Evolutionary conservation across 1,140 invertebrate species (phyloP).

Genomic region (Drosophila subobscura): DNA sequence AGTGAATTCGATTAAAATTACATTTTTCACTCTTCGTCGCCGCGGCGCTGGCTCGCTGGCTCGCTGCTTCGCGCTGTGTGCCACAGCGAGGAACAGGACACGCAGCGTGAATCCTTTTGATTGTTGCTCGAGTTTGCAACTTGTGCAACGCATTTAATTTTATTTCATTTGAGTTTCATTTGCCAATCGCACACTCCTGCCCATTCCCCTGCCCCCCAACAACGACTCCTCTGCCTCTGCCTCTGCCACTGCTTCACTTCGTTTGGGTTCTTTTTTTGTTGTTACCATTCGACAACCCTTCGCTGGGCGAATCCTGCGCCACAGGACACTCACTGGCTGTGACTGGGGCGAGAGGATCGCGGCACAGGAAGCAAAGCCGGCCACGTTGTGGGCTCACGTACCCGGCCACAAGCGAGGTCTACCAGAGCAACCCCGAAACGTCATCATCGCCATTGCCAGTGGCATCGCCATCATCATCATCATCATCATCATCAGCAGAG

Average conservation of each 20-base stretch:
- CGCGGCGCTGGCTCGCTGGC: constrained; percentile 12
- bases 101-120: constrained; percentile 76
- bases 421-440: constrained; percentile 73
- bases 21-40: constrained; percentile 56
- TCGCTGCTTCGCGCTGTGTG: constrained; percentile 23
- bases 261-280: not conserved
- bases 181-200: constrained; percentile 53
- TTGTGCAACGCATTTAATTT: constrained; percentile 78
- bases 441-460: constrained; percentile 6
- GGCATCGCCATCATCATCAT: too few relatives aligned
- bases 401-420: constrained; percentile 80
- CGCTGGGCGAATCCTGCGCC: constrained; percentile 53
- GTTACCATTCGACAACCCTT: constrained; percentile 57
- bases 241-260: not conserved
- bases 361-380: constrained; percentile 73
- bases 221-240: too few relatives aligned
- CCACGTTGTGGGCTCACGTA: constrained; percentile 77
- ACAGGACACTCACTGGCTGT: constrained; percentile 42
- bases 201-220: not conserved
- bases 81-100: constrained; percentile 39
- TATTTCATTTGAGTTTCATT: constrained; percentile 75
- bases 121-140: constrained; percentile 74
- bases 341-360: constrained; percentile 49
- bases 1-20: constrained; percentile 82
- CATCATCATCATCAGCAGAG: constrained; percentile 13